These are phyloP conservation scores for Zaprionus gabonicus DNA, from an alignment of 1,140 invertebrate genomes.

Conservation along the genomic window DNA sequence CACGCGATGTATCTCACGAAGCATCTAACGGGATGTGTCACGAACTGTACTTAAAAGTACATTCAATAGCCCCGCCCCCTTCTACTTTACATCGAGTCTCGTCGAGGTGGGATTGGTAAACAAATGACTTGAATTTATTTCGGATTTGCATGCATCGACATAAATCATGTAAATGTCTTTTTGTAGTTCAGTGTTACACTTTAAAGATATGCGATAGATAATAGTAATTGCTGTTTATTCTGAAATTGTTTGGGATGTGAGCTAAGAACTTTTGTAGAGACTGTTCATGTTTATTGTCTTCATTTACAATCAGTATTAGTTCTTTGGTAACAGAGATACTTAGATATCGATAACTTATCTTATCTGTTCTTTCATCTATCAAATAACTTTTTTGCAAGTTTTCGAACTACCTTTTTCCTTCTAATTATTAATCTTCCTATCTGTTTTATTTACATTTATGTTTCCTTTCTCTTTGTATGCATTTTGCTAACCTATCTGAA, in stretches of 20 bases:
- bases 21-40: background rate
- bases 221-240: background rate
- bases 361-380: no score
- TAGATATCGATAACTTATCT: no score
- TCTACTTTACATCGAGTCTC: no score
- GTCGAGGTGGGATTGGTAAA: background rate
- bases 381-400: no score
- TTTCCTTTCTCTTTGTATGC: no score
- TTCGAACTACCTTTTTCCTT: no score
- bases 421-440: no score
- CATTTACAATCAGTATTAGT: background rate
- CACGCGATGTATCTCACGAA: slow-evolving; percentile 10
- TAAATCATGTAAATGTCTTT: background rate
- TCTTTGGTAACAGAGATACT: background rate
- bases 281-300: background rate
- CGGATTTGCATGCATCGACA: background rate
- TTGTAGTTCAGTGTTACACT: slow-evolving; percentile 3
- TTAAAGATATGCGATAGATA: background rate
- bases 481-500: no score
- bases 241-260: background rate
- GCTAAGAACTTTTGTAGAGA: background rate
- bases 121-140: background rate
- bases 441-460: no score
- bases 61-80: background rate
- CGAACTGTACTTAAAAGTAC: slow-evolving; percentile 22